Conservation (phyloP, 2,888 invertebrate species). For the Poecilus cupreus region DNA sequence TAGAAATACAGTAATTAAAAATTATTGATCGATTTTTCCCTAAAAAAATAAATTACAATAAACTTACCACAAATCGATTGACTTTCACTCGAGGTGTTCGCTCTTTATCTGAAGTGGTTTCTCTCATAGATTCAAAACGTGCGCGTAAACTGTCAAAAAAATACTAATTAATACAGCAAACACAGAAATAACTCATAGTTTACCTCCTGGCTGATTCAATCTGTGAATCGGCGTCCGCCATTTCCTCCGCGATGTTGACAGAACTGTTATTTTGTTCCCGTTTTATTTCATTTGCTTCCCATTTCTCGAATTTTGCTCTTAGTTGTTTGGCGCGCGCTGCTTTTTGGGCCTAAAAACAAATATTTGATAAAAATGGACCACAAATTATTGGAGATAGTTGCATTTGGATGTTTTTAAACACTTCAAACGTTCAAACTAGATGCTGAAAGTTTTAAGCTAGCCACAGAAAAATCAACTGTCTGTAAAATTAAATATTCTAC, state of each 20-base stretch:
- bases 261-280: constrained; percentile 74
- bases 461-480: too few species aligned
- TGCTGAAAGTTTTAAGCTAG: too few species aligned
- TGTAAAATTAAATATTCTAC: too few species aligned
- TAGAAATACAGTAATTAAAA: neutral
- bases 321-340: constrained; percentile 89
- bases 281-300: constrained; percentile 83
- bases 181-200: constrained; percentile 65
- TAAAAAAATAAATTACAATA: constrained; percentile 58
- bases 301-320: constrained; percentile 91
- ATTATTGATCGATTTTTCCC: neutral
- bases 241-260: constrained; percentile 71
- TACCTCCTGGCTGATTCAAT: constrained; percentile 90
- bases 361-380: too few species aligned
- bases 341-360: constrained; percentile 77
- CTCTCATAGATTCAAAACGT: constrained; percentile 90
- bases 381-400: too few species aligned
- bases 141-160: constrained; percentile 89
- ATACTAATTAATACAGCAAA: too few species aligned
- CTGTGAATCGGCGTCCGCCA: constrained; percentile 82
- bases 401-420: too few species aligned
- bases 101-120: constrained; percentile 73
- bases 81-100: constrained; percentile 81
- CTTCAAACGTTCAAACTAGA: too few species aligned
- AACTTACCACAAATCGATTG: constrained; percentile 93